Conservation (phyloP, 2,888 invertebrate genomes). For the Zele albiditarsus region DNA sequence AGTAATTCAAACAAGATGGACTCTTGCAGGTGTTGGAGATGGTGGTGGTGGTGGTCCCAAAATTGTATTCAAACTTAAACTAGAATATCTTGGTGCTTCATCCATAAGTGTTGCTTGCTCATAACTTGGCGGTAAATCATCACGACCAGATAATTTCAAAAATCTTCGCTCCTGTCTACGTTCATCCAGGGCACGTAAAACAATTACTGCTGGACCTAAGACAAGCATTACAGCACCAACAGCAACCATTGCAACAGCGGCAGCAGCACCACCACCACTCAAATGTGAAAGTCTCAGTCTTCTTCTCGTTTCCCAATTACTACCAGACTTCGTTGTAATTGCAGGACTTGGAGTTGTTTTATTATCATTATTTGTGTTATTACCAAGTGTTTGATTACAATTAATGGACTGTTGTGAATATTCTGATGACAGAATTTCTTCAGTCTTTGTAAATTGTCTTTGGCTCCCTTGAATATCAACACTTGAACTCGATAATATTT, state of each 20-base stretch:
- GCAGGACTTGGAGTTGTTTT: slow-evolving; percentile 11
- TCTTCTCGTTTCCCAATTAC: slow-evolving; percentile 41
- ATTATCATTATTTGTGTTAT: neutral
- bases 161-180: slow-evolving; percentile 56
- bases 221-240: slow-evolving; percentile 63
- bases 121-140: slow-evolving; percentile 61
- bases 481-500: neutral
- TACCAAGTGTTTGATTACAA: neutral
- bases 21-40: slow-evolving; percentile 39
- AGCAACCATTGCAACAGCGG: slow-evolving; percentile 61
- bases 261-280: slow-evolving; percentile 57
- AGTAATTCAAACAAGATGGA: slow-evolving; percentile 31
- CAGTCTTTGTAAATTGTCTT: slow-evolving; percentile 33
- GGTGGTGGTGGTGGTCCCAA: slow-evolving; percentile 46
- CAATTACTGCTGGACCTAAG: slow-evolving; percentile 61
- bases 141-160: slow-evolving; percentile 54
- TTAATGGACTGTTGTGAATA: neutral
- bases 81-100: slow-evolving; percentile 63
- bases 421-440: slow-evolving; percentile 7
- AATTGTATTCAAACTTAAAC: slow-evolving; percentile 58
- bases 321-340: slow-evolving; percentile 24
- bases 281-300: slow-evolving; percentile 47
- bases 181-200: slow-evolving; percentile 60
- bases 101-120: slow-evolving; percentile 62
- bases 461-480: slow-evolving; percentile 11